phyloP scores from a whole-genome alignment of 2,888 invertebrate genomes.

The Ormyrus thymus region DNA sequence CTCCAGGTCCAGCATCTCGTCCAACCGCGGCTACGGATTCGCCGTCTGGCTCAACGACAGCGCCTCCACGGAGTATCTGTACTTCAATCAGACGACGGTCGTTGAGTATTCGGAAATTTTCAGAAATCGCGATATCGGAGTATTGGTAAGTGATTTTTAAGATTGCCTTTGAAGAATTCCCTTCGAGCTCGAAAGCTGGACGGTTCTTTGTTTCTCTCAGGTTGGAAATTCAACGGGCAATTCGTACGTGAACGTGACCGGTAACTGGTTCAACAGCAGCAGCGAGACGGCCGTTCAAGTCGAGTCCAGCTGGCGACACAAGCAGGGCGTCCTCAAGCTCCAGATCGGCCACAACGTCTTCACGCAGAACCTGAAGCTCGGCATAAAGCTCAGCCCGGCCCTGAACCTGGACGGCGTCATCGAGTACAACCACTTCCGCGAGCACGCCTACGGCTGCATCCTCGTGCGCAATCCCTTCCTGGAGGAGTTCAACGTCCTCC shows the following conservation, averaged over 20 bases:
- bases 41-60: slow-evolving; percentile 94
- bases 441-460: slow-evolving; percentile 88
- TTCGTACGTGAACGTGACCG: slow-evolving; percentile 92
- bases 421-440: slow-evolving; percentile 92
- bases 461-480: slow-evolving; percentile 87
- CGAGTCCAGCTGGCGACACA: slow-evolving; percentile 89
- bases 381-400: slow-evolving; percentile 87
- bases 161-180: too few species aligned
- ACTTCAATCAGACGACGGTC: slow-evolving; percentile 89
- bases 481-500: slow-evolving; percentile 87
- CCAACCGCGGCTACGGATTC: slow-evolving; percentile 92
- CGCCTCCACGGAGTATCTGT: slow-evolving; percentile 84
- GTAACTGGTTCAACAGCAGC: slow-evolving; percentile 91
- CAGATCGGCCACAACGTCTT: slow-evolving; percentile 93
- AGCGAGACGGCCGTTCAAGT: slow-evolving; percentile 88
- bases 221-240: slow-evolving; percentile 95
- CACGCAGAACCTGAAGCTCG: slow-evolving; percentile 84
- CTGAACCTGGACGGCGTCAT: slow-evolving; percentile 86
- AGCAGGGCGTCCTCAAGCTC: slow-evolving; percentile 78
- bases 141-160: slow-evolving; percentile 76
- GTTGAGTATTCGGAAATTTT: slow-evolving; percentile 91
- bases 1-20: slow-evolving; percentile 88
- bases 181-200: too few species aligned
- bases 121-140: slow-evolving; percentile 90
- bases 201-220: slow-evolving; percentile 40